Evolutionary conservation across 2,113 vertebrate genomes (phyloP).

Genomic region (Vulpes ferrilata): DNA sequence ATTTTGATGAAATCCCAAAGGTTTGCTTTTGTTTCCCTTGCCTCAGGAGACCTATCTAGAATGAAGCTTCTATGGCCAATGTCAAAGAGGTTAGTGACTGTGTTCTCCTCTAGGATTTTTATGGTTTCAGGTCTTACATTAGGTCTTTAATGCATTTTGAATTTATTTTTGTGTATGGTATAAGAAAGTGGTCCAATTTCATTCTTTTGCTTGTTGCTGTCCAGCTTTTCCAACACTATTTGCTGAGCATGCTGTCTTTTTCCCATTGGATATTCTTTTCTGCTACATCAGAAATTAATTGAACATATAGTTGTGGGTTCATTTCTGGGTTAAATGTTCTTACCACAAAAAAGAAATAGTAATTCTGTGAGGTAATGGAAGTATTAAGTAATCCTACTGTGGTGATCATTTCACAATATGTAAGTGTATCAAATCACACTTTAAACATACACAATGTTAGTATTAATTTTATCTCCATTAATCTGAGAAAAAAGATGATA

Average conservation of each 20-base stretch:
- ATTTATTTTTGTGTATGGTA: not conserved
- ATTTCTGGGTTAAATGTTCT: not conserved
- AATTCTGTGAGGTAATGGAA: not conserved
- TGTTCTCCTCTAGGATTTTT: not conserved
- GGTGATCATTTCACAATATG: not conserved
- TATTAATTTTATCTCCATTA: not conserved
- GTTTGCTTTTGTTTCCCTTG: not conserved
- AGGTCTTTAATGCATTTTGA: not conserved
- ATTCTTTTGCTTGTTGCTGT: not conserved
- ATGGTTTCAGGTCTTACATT: not conserved
- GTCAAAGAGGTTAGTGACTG: not conserved
- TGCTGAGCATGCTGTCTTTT: not conserved
- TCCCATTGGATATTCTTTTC: not conserved
- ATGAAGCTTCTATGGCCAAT: not conserved
- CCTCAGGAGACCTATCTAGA: not conserved
- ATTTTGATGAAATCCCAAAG: not conserved
- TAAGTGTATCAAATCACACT: not conserved
- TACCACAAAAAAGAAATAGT: not conserved
- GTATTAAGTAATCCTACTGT: not conserved
- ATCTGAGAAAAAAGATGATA: not conserved
- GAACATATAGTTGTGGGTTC: not conserved
- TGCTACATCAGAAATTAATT: not conserved
- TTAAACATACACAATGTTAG: not conserved
- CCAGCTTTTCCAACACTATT: not conserved
- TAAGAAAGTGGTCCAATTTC: not conserved